Percentiles rank a stretch among this genome's conserved stretches.
These are phyloP conservation scores for Nothocercus nigrocapillus DNA, from an alignment of 2,113 vertebrate species.

Conservation along the genomic window DNA sequence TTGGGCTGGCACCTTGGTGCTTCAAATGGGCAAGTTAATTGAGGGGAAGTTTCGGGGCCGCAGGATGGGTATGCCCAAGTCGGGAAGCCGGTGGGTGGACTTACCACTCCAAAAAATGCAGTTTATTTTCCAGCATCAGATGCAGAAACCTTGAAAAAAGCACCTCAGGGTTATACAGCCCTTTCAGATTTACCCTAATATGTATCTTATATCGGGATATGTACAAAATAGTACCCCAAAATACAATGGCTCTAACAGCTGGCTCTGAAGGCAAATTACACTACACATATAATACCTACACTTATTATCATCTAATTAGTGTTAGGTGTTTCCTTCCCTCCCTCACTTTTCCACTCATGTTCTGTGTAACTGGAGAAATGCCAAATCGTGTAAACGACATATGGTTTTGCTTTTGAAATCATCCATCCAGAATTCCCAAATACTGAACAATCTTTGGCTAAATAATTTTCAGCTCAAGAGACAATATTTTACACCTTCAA, in stretches of 20 bases:
- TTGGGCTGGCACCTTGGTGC: neutral
- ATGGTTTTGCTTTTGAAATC: slow-evolving; percentile 74
- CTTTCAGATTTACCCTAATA: neutral
- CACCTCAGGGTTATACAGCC: slow-evolving; percentile 1
- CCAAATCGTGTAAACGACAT: slow-evolving; percentile 71
- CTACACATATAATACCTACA: slow-evolving; percentile 58
- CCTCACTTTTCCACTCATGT: slow-evolving; percentile 42
- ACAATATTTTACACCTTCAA: slow-evolving; percentile 70
- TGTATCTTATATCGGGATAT: neutral
- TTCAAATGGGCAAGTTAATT: neutral
- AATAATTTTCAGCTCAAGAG: slow-evolving; percentile 68
- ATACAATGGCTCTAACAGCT: slow-evolving; percentile 9
- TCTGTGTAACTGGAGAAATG: slow-evolving; percentile 68
- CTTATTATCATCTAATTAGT: slow-evolving; percentile 75
- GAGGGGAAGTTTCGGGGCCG: neutral
- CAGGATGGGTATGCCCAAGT: neutral
- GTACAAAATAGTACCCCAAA: neutral
- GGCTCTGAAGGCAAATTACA: slow-evolving; percentile 29
- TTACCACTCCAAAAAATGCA: neutral
- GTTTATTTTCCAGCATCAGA: neutral
- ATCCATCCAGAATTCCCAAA: slow-evolving; percentile 65
- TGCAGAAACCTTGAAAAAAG: neutral
- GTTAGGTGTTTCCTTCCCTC: neutral
- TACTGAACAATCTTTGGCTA: slow-evolving; percentile 62
- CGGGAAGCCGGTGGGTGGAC: neutral